Percentiles rank a stretch among this genome's conserved stretches.
These are phyloP conservation scores for Drosophila bifasciata DNA, from an alignment of 1,140 invertebrate species.

Conservation along the genomic window DNA sequence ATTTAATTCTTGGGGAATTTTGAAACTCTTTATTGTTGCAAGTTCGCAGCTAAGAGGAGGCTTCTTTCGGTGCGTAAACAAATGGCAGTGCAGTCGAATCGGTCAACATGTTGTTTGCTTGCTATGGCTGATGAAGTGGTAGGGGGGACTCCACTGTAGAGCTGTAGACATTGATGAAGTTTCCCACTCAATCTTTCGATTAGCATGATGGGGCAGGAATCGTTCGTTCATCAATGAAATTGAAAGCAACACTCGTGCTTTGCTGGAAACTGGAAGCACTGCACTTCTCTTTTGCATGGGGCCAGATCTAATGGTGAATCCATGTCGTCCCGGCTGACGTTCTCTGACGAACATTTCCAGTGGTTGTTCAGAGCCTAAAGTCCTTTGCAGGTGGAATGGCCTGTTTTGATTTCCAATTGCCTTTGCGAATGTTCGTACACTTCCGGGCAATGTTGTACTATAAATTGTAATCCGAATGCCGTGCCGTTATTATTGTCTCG, in stretches of 20 bases:
- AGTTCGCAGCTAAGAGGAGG: too few relatives aligned
- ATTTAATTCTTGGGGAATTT: too few relatives aligned
- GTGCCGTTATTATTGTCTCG: constrained; percentile 57
- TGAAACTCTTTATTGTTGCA: too few relatives aligned
- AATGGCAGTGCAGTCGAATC: too few relatives aligned
- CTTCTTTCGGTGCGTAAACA: too few relatives aligned
- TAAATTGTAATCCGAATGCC: constrained; percentile 16
- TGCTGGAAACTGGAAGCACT: background rate
- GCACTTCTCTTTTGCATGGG: background rate
- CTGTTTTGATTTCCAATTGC: constrained; percentile 30
- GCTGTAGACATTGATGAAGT: background rate
- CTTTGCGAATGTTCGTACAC: constrained; percentile 8
- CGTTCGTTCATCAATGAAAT: background rate
- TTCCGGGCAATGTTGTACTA: constrained; percentile 21
- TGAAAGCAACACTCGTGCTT: constrained; percentile 16
- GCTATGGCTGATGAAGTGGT: too few relatives aligned
- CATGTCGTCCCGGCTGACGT: constrained; percentile 25
- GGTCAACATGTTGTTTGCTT: too few relatives aligned
- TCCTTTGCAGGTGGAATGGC: constrained; percentile 30
- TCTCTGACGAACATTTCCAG: constrained; percentile 13
- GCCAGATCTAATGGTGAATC: constrained; percentile 31
- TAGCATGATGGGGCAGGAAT: constrained; percentile 1
- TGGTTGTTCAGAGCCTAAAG: constrained; percentile 1
- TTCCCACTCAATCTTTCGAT: constrained; percentile 16
- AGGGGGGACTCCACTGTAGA: too few relatives aligned